phyloP scores from a whole-genome alignment of 2,113 vertebrate genomes.

The Lucifuga dentata region DNA sequence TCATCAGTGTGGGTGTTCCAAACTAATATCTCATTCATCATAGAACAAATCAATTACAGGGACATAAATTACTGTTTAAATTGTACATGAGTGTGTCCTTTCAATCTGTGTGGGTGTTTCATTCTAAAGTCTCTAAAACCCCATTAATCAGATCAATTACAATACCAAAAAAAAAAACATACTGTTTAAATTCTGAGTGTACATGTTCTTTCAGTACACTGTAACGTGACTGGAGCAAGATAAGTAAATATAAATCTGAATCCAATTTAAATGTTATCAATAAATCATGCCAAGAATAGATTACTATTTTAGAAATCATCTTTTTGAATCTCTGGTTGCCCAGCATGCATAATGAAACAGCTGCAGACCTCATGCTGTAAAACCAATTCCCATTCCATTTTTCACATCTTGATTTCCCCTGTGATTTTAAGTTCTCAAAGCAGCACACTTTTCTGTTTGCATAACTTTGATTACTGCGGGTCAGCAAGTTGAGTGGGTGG shows the following conservation, averaged over 20 bases:
- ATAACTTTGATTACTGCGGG: constrained; percentile 66
- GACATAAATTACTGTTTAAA: constrained; percentile 20
- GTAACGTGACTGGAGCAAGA: not conserved
- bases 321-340: constrained; percentile 19
- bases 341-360: constrained; percentile 56
- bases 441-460: constrained; percentile 53
- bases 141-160: too few relatives aligned
- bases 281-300: constrained; percentile 8
- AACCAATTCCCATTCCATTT: constrained; percentile 76
- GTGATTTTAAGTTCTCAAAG: constrained; percentile 46
- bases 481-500: constrained; percentile 35
- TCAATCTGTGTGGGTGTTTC: constrained; percentile 4
- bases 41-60: constrained; percentile 33
- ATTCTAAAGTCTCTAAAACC: not conserved
- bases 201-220: too few relatives aligned
- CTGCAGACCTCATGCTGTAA: constrained; percentile 41
- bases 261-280: not conserved
- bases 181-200: not conserved
- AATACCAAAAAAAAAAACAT: too few relatives aligned
- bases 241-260: not conserved
- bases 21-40: constrained; percentile 30
- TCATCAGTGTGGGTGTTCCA: constrained; percentile 27
- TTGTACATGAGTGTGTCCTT: not conserved
- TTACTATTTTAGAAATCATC: constrained; percentile 26
- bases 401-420: constrained; percentile 77